Conservation (phyloP, 2,113 vertebrate genomes). For the Cercocebus atys region DNA sequence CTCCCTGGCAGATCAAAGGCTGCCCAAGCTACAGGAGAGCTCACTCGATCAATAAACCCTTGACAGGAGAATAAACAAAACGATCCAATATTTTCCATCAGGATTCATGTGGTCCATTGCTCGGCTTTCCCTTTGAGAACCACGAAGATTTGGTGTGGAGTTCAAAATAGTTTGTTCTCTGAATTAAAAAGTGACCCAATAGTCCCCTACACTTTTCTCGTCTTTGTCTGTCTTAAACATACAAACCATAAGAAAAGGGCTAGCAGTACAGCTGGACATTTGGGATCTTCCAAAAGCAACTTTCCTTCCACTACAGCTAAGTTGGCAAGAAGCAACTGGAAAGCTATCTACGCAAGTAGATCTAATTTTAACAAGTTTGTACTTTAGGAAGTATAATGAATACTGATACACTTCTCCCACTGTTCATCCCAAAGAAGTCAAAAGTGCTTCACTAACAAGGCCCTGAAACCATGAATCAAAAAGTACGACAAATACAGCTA, state of each 20-base stretch:
- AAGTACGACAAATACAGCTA: neutral
- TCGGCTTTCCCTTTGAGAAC: neutral
- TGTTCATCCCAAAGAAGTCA: neutral
- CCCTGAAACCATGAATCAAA: neutral
- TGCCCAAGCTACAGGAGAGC: constrained; percentile 63
- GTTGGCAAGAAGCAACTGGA: neutral
- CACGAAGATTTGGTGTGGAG: neutral
- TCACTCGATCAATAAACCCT: constrained; percentile 72
- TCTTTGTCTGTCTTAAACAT: constrained; percentile 10
- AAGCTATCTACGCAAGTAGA: neutral
- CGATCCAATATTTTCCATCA: constrained; percentile 63
- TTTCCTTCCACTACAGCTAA: neutral
- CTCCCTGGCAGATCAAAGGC: constrained; percentile 79
- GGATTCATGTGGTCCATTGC: constrained; percentile 23
- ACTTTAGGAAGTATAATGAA: neutral
- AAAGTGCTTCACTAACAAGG: neutral
- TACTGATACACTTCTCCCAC: neutral
- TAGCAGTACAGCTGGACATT: neutral
- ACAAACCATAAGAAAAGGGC: neutral
- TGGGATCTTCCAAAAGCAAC: neutral
- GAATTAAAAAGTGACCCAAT: neutral
- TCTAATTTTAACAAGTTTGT: constrained; percentile 25
- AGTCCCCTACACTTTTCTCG: neutral
- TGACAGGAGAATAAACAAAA: constrained; percentile 77
- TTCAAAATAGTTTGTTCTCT: constrained; percentile 43